Base-by-base conservation (phyloP, 2,888 invertebrate species). In the Prostheceraeus crozeri region DNA sequence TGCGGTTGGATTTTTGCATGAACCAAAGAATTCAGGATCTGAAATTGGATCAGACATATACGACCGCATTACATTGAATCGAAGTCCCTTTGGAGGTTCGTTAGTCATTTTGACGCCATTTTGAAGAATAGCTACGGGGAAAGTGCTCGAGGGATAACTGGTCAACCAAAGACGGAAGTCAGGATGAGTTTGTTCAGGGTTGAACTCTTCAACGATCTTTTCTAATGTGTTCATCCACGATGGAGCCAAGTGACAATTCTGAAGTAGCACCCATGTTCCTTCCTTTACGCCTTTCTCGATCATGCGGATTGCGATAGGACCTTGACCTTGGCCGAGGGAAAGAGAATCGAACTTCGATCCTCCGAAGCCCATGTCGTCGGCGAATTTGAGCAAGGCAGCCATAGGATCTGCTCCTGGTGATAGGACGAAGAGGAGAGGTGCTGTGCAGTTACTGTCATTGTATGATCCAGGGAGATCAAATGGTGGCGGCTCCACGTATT, bases 21-120 rank as follows among this genome's bases (percentile, higher is more conserved):
- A 35, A 14, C 59, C 35, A 78, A 85, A 89, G 78, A 90, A 90
- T 67, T 82, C 82, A 0, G 82, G 81, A 60, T 77, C 76, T n/a
- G 74, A 74, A 33, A 77, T 75, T 14, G 77, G 77, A 64, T 75
- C 75, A 66, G 72, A 77, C 27, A 74, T 67, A 64, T 77, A 78
- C 0, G 77, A 77, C 14, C 76, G 63, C 45, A 76, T 68, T 6
- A 78, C 66, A 63, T 78, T 78, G 10, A 76, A 75, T 46, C 75
- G 63, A 16, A 78, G 67, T 16, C 77, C 75, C 64, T 73, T 72
- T 0, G 75, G 75, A 8, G 76, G 72, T 59, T 76, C 76, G 63
- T 75, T 76, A 27, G 74, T 75, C 73, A 76, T 76, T 64, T 76
- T 76, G 59, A 76, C 70, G 8, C 74, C 72, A 62, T 74, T 75